These are phyloP conservation scores for Micromussa lordhowensis DNA, from an alignment of 92 coral and sea anemone genomes.

Conservation along the genomic window DNA sequence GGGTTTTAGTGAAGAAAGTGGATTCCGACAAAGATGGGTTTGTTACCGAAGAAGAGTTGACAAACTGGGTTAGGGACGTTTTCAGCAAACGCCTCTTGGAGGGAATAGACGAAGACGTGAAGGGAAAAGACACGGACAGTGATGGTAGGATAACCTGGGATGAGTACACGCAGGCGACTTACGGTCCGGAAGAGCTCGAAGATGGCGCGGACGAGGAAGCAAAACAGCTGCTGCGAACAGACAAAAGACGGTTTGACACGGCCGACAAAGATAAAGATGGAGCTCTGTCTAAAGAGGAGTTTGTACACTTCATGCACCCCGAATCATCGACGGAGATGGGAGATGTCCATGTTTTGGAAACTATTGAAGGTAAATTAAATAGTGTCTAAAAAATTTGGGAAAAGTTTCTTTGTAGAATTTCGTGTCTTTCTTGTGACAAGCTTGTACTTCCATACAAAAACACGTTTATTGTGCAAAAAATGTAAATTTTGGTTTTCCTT, in stretches of 20 bases:
- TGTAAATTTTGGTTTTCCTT: not conserved
- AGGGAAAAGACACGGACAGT: constrained; percentile 79
- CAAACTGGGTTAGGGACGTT: constrained; percentile 88
- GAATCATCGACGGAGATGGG: constrained; percentile 94
- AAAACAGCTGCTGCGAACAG: constrained; percentile 75
- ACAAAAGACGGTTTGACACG: constrained; percentile 84
- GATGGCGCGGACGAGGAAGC: constrained; percentile 80
- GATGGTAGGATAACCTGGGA: constrained; percentile 88
- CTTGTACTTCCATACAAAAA: not conserved
- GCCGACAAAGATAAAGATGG: constrained; percentile 94
- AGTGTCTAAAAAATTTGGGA: not conserved
- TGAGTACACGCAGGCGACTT: constrained; percentile 81
- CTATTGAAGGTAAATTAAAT: constrained; percentile 82
- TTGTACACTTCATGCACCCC: constrained; percentile 84
- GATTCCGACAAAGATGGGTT: constrained; percentile 85
- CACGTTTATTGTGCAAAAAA: not conserved
- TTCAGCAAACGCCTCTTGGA: constrained; percentile 77
- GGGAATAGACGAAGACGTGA: constrained; percentile 84
- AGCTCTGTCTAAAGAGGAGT: constrained; percentile 70
- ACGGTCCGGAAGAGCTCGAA: constrained; percentile 70
- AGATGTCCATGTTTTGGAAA: constrained; percentile 88
- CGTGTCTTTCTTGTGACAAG: not conserved
- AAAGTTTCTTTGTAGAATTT: not conserved
- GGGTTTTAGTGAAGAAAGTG: constrained; percentile 70
- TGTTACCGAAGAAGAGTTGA: constrained; percentile 83